These are phyloP conservation scores for Taenaris catops DNA, from an alignment of 2,888 invertebrate species.

Conservation along the genomic window DNA sequence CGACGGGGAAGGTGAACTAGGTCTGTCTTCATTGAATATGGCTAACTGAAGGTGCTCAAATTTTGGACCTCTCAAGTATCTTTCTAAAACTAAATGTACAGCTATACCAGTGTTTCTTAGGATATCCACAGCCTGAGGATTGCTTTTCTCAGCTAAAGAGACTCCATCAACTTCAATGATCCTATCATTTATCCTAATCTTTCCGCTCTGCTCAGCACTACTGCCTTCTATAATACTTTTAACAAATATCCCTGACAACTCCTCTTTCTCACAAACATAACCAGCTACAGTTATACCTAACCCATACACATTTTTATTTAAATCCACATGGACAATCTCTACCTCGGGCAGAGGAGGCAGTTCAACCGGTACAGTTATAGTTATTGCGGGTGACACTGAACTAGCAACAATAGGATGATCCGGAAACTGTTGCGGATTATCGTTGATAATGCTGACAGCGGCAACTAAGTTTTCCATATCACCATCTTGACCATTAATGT, in stretches of 20 bases:
- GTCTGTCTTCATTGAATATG: constrained; percentile 82
- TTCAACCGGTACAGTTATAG: constrained; percentile 70
- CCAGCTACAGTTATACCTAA: constrained; percentile 98
- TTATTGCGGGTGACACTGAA: constrained; percentile 61
- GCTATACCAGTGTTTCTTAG: constrained; percentile 95
- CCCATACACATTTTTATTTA: constrained; percentile 95
- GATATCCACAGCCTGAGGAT: constrained; percentile 97
- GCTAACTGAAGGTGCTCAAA: constrained; percentile 95
- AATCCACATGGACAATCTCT: constrained; percentile 93
- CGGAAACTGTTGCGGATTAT: constrained; percentile 62
- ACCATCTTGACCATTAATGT: constrained; percentile 56
- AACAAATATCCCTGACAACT: constrained; percentile 99
- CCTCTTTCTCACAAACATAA: constrained; percentile 98
- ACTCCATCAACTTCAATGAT: constrained; percentile 97
- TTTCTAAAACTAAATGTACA: constrained; percentile 93
- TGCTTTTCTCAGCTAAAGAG: constrained; percentile 94
- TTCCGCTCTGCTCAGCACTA: constrained; percentile 94
- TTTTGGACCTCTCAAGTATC: constrained; percentile 95
- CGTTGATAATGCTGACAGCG: constrained; percentile 65
- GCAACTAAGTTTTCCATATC: constrained; percentile 53
- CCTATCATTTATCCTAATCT: constrained; percentile 97
- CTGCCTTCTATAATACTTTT: constrained; percentile 98
- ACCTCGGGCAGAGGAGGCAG: constrained; percentile 90
- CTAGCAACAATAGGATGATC: constrained; percentile 56
- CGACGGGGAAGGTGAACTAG: constrained; percentile 85